Conservation (phyloP, 1,140 invertebrate species). For the Diabrotica virgifera region DNA sequence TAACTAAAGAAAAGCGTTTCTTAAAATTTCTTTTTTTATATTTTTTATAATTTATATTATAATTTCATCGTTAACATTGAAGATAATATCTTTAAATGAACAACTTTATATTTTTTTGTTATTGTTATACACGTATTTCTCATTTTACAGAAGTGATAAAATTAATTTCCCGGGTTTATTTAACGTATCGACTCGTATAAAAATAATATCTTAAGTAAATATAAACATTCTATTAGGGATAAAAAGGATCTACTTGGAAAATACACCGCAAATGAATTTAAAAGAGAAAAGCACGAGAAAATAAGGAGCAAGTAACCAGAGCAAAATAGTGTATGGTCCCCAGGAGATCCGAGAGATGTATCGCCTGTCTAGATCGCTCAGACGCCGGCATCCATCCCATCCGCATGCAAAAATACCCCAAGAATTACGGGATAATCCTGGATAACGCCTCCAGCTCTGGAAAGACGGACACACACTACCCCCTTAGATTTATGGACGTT, state of each 20-base stretch:
- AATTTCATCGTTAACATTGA: no score
- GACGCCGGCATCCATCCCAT: conserved; percentile 39
- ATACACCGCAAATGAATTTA: not conserved
- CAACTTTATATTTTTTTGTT: no score
- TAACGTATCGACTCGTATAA: no score
- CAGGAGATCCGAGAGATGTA: conserved; percentile 35
- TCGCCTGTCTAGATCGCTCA: conserved; percentile 42
- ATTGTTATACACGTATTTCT: no score
- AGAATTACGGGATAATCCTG: conserved; percentile 31
- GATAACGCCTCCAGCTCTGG: conserved; percentile 31
- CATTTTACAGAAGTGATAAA: no score
- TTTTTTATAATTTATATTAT: no score
- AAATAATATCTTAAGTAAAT: no score
- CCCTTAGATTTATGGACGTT: conserved; percentile 33
- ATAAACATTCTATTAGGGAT: no score
- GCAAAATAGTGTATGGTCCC: conserved; percentile 35
- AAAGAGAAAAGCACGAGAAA: not conserved
- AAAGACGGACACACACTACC: conserved; percentile 34
- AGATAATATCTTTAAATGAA: no score
- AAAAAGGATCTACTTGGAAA: not conserved
- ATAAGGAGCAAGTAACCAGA: conserved; percentile 24
- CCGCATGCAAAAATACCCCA: conserved; percentile 40
- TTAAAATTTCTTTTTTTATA: no score
- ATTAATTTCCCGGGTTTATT: no score
- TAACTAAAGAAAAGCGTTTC: no score